These are phyloP conservation scores for Aplochiton taeniatus DNA, from an alignment of 2,797 vertebrate genomes.

Conservation along the genomic window DNA sequence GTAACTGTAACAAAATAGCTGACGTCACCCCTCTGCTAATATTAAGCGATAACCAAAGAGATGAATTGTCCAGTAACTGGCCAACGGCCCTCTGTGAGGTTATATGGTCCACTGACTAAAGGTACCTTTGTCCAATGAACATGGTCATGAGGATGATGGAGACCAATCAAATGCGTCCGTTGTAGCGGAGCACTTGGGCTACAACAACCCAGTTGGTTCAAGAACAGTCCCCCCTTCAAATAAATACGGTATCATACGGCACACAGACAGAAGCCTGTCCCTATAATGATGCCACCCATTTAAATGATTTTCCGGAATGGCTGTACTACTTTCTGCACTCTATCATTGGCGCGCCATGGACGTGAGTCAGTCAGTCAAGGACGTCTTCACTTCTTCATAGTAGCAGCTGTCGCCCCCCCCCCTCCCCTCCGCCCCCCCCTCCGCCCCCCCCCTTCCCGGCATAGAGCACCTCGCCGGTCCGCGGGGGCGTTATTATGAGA, in stretches of 20 bases:
- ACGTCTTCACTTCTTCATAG: too few relatives aligned
- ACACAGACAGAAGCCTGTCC: constrained; percentile 61
- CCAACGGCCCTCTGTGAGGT: constrained; percentile 24
- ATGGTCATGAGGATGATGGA: constrained; percentile 49
- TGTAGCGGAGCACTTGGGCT: constrained; percentile 61
- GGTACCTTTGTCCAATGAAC: constrained; percentile 41
- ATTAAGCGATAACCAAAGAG: constrained; percentile 23
- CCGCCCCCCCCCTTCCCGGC: constrained; percentile 19
- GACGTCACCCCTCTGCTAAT: too few relatives aligned
- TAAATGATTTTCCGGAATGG: constrained; percentile 44
- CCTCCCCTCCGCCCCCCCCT: constrained; percentile 20
- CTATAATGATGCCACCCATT: constrained; percentile 57
- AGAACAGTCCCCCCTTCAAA: constrained; percentile 49
- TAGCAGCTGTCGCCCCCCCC: constrained; percentile 7
- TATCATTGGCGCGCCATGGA: constrained; percentile 51
- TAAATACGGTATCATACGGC: constrained; percentile 43
- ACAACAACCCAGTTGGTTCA: constrained; percentile 50
- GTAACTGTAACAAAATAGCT: too few relatives aligned
- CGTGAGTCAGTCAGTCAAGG: constrained; percentile 30
- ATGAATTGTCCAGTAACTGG: constrained; percentile 17
- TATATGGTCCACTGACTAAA: constrained; percentile 30
- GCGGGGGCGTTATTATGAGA: constrained; percentile 59
- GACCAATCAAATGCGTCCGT: constrained; percentile 73
- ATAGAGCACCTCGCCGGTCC: constrained; percentile 49
- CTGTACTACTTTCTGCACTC: constrained; percentile 43